Percentiles rank a stretch among this genome's conserved stretches.
Evolutionary conservation across 2,888 invertebrate species (phyloP).

Genomic region (Linyphia triangularis): DNA sequence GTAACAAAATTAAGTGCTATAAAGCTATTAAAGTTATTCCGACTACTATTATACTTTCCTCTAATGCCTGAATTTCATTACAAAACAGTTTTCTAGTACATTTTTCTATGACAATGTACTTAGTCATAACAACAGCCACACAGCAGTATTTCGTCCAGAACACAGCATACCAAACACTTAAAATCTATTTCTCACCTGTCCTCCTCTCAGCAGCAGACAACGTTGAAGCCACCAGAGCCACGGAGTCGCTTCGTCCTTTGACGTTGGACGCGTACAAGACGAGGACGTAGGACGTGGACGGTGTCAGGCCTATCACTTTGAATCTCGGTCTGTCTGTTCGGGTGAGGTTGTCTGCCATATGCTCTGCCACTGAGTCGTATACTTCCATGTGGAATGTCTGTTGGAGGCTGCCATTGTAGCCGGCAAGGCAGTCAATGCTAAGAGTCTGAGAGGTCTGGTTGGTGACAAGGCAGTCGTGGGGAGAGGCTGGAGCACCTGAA

Average conservation of each 20-base stretch:
- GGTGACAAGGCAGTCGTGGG: constrained; percentile 45
- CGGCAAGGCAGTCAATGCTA: constrained; percentile 32
- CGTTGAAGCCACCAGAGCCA: constrained; percentile 71
- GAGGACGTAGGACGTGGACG: constrained; percentile 73
- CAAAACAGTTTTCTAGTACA: no score
- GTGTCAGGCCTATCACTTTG: constrained; percentile 53
- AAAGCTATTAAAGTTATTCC: no score
- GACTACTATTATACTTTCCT: no score
- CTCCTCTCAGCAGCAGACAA: constrained; percentile 50
- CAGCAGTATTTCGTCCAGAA: neutral
- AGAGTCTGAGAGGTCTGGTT: constrained; percentile 42
- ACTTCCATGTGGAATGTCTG: constrained; percentile 65
- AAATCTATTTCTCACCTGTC: constrained; percentile 35
- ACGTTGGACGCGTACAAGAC: constrained; percentile 76
- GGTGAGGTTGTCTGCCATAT: constrained; percentile 69
- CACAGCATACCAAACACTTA: neutral
- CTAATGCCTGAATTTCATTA: no score
- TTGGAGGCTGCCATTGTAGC: constrained; percentile 54
- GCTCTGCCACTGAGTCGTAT: constrained; percentile 54
- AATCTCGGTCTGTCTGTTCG: constrained; percentile 68
- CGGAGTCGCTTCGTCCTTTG: constrained; percentile 75
- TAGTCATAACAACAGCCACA: no score
- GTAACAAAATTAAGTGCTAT: no score
- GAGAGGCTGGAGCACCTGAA: constrained; percentile 62
- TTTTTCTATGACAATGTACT: no score